A percentile compares a stretch with the other conserved stretches of the same genome.
Conservation (phyloP, 1,140 invertebrate species). For the Heliconius nattereri region DNA sequence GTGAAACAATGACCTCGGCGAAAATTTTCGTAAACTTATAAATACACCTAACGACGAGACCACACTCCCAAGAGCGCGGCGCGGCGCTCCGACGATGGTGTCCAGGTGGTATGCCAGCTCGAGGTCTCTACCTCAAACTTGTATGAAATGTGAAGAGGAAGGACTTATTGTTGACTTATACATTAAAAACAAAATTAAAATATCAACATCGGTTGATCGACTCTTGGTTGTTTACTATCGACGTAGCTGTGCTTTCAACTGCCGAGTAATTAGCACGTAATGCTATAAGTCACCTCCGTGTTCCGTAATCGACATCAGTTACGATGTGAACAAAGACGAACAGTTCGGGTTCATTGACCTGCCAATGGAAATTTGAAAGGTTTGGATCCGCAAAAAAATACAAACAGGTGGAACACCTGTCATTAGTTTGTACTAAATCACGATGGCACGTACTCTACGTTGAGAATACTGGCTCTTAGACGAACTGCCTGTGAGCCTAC, state of each 20-base stretch:
- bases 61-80: not conserved
- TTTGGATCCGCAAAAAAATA: not conserved
- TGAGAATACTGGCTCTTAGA: not conserved
- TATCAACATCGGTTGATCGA: too few relatives aligned
- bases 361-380: conserved; percentile 9
- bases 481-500: not conserved
- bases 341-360: not conserved
- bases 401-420: conserved; percentile 1
- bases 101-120: too few relatives aligned
- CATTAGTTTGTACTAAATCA: conserved; percentile 9
- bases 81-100: not conserved
- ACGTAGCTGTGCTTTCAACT: too few relatives aligned
- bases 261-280: too few relatives aligned
- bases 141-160: too few relatives aligned
- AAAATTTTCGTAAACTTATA: conserved; percentile 35
- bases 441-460: not conserved
- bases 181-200: too few relatives aligned
- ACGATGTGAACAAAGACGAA: not conserved
- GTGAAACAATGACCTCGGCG: conserved; percentile 35
- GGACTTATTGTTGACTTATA: too few relatives aligned
- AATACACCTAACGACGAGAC: conserved; percentile 29
- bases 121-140: too few relatives aligned
- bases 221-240: too few relatives aligned
- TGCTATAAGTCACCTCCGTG: not conserved
- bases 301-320: not conserved